Conservation (phyloP, 2,797 vertebrate genomes). For the Arnoldichthys spilopterus region DNA sequence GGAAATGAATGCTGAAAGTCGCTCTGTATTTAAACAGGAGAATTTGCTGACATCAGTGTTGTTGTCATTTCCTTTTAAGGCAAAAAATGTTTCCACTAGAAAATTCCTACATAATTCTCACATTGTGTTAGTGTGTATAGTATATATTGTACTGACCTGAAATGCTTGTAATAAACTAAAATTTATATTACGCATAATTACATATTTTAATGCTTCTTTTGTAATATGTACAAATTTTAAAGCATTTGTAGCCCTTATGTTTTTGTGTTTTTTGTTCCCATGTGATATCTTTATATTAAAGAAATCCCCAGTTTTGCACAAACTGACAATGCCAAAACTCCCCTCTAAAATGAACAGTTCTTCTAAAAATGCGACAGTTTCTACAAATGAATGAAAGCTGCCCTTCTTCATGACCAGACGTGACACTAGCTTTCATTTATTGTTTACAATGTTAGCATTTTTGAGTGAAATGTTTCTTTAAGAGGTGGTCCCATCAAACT, state of each 20-base stretch:
- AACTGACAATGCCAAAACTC: not conserved
- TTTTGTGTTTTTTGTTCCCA: not conserved
- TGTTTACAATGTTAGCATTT: not conserved
- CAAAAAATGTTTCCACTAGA: not conserved
- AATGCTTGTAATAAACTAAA: not conserved
- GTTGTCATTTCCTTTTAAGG: constrained; percentile 32
- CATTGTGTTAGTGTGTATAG: not conserved
- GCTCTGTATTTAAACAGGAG: not conserved
- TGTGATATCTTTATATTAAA: not conserved
- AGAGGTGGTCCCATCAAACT: constrained; percentile 33
- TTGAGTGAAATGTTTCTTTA: not conserved
- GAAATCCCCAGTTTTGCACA: not conserved
- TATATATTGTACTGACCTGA: not conserved
- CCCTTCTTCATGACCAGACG: too few relatives aligned
- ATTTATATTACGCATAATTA: not conserved
- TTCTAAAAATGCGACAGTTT: not conserved
- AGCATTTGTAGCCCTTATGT: too few relatives aligned
- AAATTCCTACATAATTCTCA: not conserved
- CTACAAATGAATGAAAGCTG: constrained; percentile 18
- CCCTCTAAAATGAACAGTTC: not conserved
- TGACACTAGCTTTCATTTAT: not conserved
- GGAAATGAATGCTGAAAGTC: constrained; percentile 14
- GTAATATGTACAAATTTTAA: not conserved
- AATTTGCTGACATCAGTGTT: constrained; percentile 26
- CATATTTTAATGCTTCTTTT: not conserved